Base-by-base conservation (phyloP, 1,140 invertebrate genomes). In the Potamilus streckersoni region DNA sequence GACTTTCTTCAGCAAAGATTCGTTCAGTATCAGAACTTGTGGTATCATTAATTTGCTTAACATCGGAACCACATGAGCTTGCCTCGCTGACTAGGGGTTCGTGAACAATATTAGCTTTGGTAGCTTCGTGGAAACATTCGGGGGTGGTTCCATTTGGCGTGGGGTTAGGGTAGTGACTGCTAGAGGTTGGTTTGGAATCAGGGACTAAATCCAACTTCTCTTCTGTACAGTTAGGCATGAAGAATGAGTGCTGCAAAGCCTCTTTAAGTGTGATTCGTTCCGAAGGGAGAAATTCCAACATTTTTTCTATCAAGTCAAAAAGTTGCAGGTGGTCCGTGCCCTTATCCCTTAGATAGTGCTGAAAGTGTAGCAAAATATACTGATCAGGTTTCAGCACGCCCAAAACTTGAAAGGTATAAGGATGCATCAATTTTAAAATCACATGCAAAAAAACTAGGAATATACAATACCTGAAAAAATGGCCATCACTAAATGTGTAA, bases 241-340 rank as follows among this genome's bases (percentile, higher is more conserved):
- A 99, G 92, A 98, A 99, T 27, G 95, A 94, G 92, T 99, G 98
- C 55, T 93, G 91, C 76, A 99, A 90, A 12, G 97, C 95, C 80
- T 99, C 97, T 58, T 93, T 92, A 76, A 99, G 91, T 69, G 94
- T 95, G 80, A 99, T 95, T 64, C 98, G 92, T 84, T 96, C 93
- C 17, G 93, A 92, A 31, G 98, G 97, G 85, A 99, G 97, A 90
- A 99, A 99, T 76, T 99, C 96, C 84, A 99, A 91, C 98, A 99
- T 99, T 90, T 94, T 93, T 80, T 94, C 93, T 79, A 99, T 95
- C 78, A 99, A 91, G 87, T 99, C 96, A 90, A 99, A 99, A 79
- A 99, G 90, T 84, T 97, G 93, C 74, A 94, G 92, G 89, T 98
- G 96, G 81, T 99, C 97, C 75, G 96, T 93, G 38, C 84, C 84